Conservation (phyloP, 2,888 invertebrate genomes). For the Rutpela maculata region DNA sequence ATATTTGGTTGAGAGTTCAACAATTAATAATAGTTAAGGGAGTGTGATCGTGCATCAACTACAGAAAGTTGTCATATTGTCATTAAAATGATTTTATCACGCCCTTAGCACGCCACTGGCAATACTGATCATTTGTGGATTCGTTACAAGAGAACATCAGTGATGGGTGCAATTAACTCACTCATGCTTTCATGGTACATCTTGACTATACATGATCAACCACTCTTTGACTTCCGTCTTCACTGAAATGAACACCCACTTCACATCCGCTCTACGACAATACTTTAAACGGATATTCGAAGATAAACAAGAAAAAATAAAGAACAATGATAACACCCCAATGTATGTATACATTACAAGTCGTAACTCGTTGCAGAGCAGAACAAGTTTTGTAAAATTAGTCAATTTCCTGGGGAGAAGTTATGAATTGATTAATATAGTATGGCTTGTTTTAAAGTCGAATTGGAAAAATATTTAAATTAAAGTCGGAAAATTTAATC, state of each 20-base stretch:
- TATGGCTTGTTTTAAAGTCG: no score
- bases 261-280: constrained; percentile 57
- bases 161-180: constrained; percentile 53
- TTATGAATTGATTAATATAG: no score
- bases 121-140: constrained; percentile 36
- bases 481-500: no score
- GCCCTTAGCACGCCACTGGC: constrained; percentile 32
- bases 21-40: no score
- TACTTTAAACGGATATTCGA: constrained; percentile 35
- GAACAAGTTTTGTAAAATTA: not conserved
- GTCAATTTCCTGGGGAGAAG: not conserved
- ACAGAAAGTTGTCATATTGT: no score
- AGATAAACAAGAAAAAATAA: constrained; percentile 13
- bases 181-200: constrained; percentile 53
- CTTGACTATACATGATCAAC: constrained; percentile 57
- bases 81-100: not conserved
- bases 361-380: not conserved
- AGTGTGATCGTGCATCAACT: no score
- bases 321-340: not conserved
- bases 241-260: constrained; percentile 59
- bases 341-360: no score
- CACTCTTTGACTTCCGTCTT: constrained; percentile 61
- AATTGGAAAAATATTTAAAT: no score
- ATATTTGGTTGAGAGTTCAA: no score
- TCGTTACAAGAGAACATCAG: constrained; percentile 44